phyloP scores from a whole-genome alignment of 2,797 vertebrate genomes.

The Microctenopoma steveboyesi region DNA sequence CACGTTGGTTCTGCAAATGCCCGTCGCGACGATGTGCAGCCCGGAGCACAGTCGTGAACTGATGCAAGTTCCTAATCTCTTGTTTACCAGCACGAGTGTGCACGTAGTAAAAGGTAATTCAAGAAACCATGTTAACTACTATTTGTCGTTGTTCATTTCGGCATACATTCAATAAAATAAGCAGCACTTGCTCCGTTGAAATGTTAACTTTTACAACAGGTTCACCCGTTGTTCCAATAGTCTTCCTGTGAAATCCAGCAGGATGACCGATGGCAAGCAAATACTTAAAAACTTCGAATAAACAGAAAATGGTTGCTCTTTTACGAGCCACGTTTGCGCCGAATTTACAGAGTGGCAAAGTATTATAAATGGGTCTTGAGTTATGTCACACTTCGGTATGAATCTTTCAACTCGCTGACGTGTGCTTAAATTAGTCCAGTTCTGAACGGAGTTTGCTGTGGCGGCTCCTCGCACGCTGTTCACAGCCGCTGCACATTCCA shows the following conservation, averaged over 20 bases:
- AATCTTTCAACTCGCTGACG: fast-evolving
- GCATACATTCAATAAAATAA: background rate
- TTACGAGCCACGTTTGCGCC: background rate
- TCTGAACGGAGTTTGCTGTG: slow-evolving; percentile 30
- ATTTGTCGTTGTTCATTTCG: slow-evolving; percentile 1
- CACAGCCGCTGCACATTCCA: slow-evolving; percentile 29
- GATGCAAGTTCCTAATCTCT: background rate
- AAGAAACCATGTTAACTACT: fast-evolving
- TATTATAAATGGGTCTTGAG: fast-evolving
- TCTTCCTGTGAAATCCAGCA: background rate
- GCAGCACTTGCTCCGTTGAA: background rate
- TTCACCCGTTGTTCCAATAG: fast-evolving
- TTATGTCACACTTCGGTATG: fast-evolving
- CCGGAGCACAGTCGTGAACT: slow-evolving; percentile 20
- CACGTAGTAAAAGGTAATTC: fast-evolving
- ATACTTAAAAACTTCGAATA: slow-evolving; percentile 3
- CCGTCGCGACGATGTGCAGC: slow-evolving; percentile 30
- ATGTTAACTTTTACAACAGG: slow-evolving; percentile 38
- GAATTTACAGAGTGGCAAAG: background rate
- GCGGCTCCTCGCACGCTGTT: slow-evolving; percentile 26
- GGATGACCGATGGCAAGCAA: background rate
- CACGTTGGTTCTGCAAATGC: slow-evolving; percentile 34
- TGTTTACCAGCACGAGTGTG: background rate
- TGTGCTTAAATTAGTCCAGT: background rate
- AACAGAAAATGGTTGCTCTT: background rate